Evolutionary conservation across 2,113 vertebrate species (phyloP), one percentile per base, ranked within the genome.

Genomic region (Eulemur rufifrons): DNA sequence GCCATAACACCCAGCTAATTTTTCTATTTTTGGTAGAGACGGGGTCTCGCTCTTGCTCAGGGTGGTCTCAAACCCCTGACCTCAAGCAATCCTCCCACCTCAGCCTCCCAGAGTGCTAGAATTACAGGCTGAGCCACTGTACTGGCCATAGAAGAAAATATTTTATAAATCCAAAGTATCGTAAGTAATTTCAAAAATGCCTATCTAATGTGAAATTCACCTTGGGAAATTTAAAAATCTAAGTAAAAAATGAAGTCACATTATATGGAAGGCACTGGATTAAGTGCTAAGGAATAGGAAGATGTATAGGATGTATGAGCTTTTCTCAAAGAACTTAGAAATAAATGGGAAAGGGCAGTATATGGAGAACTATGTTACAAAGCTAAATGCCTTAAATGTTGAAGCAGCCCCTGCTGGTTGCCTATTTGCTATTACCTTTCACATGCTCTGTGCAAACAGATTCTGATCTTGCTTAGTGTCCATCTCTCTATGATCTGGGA

Each of bases 181-280:
- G 73, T 61, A 88, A 83, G 29, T 74, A 69, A 91, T 90, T 93
- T 96, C 37, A 90, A 93, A 89, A 93, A 71, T 88, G 54, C 81
- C 76, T 84, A 95, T 45, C 37, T 47, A 88, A 23, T 82, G 39
- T 83, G n/a, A 95, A 93, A 93, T 59, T 89, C 50, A 54, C 32
- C 74, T 76, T 68, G 45, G 42, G 27, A 29, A 80, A 71, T 64
- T 69, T 94, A 61, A 32, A 84, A 95, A 87, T 78, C 42, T 54
- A 92, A 25, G 23, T 88, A 84, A 91, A 92, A 64, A 66, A 29
- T 91, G 45, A 89, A 78, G 71, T 64, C 9, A 47, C 32, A 56
- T 71, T 59, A 23, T 32, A 23, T 73, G 34, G 54, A 80, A 78
- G 39, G 20, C 29, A 87, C 45, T 76, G 21, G 25, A n/a, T 10